These are phyloP conservation scores for Xiphophorus hellerii DNA, from an alignment of 2,113 vertebrate genomes.

Conservation along the genomic window DNA sequence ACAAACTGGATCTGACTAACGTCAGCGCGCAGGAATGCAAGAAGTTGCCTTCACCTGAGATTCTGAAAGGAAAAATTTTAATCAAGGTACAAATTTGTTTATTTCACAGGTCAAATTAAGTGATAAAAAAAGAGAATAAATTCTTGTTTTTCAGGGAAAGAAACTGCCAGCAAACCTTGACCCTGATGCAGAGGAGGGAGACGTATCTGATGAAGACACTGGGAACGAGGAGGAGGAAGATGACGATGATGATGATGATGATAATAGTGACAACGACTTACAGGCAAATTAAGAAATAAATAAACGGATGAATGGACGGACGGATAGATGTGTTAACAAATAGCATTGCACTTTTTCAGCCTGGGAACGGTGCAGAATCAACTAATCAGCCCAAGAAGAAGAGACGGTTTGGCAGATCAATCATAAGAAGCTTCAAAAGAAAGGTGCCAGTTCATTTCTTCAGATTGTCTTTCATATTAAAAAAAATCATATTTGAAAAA, in stretches of 20 bases:
- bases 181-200: slow-evolving; percentile 90
- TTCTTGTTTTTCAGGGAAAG: slow-evolving; percentile 84
- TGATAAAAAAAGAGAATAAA: too few relatives aligned
- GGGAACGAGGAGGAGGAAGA: slow-evolving; percentile 91
- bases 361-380: slow-evolving; percentile 64
- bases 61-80: slow-evolving; percentile 92
- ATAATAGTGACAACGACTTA: slow-evolving; percentile 40
- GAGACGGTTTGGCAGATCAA: slow-evolving; percentile 78
- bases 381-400: slow-evolving; percentile 79
- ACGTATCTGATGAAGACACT: slow-evolving; percentile 97
- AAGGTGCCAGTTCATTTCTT: slow-evolving; percentile 80
- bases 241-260: slow-evolving; percentile 35
- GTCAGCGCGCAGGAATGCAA: slow-evolving; percentile 82
- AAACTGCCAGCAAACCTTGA: slow-evolving; percentile 91
- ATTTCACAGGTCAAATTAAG: too few relatives aligned
- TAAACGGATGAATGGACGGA: slow-evolving; percentile 8
- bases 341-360: slow-evolving; percentile 54
- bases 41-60: slow-evolving; percentile 89
- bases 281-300: slow-evolving; percentile 39
- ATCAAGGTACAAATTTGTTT: slow-evolving; percentile 87
- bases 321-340: slow-evolving; percentile 1
- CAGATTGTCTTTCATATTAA: not conserved
- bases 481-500: not conserved
- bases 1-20: slow-evolving; percentile 90
- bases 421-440: slow-evolving; percentile 88